Evolutionary conservation across 2,797 vertebrate species (phyloP), one percentile per base, ranked within the genome.

Genomic region (Arnoldichthys spilopterus): DNA sequence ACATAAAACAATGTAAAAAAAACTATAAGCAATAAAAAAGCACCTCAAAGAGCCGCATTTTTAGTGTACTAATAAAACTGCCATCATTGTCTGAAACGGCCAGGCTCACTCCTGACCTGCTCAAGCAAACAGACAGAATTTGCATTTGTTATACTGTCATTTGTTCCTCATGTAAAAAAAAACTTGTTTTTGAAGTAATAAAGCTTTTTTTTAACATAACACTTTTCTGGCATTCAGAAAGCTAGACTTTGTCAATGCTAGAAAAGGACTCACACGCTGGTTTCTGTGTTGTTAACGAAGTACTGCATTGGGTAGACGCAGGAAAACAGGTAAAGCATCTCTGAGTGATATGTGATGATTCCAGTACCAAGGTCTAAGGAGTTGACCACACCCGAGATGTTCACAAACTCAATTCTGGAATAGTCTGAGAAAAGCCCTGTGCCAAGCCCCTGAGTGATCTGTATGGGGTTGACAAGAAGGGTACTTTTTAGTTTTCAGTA

Each of bases 241-340:
- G 2, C 3, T n/a, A 1, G 67, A 8, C 15, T 40, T 56, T 2
- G 5, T 47, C 2, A 68, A 59, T 68, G 28, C 13, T 61, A 51
- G 6, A 26, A 28, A 9, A 45, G 18, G 4, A 89, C 92, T 91
- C 80, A 93, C 91, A 93, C 91, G 9, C 81, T 87, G 85, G 92
- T 90, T 69, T 92, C 62, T 1, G 89, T 92, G 62, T 91, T 91
- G 85, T 92, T 92, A 83, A 93, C 37, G 74, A 94, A 81, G 84
- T 94, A 93, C 83, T 93, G 92, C 75, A 93, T 84, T 0, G 93
- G 91, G 78, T 93, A 94, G 54, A 76, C 86, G 61, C 92, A 94
- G 82, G 92, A 94, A 85, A 91, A 94, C 59, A 64, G 61, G 85
- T 93, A 94, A 79, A 90, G 86, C 82, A 90, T 84, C 40, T 92